A percentile compares a stretch with the other conserved stretches of the same genome.
phyloP scores from a whole-genome alignment of 2,888 invertebrate species.

The Cheilosia vulpina region DNA sequence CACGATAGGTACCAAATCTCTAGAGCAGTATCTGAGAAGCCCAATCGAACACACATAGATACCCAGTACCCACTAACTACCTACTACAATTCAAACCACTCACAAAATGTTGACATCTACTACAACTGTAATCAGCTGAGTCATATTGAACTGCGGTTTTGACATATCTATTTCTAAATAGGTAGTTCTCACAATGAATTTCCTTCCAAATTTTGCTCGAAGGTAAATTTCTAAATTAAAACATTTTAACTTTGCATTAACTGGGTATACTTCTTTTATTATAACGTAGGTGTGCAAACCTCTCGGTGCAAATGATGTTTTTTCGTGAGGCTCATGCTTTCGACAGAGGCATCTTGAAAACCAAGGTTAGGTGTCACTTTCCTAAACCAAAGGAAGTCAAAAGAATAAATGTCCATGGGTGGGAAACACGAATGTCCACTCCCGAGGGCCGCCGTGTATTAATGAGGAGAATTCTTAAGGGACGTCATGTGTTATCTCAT shows the following conservation, averaged over 20 bases:
- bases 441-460: slow-evolving; percentile 87
- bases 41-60: no score
- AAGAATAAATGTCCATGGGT: slow-evolving; percentile 89
- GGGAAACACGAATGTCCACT: slow-evolving; percentile 88
- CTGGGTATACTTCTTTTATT: not conserved
- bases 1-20: no score
- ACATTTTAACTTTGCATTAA: not conserved
- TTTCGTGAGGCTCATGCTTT: slow-evolving; percentile 80
- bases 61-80: no score
- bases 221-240: slow-evolving; percentile 39
- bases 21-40: no score
- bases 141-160: not conserved
- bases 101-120: not conserved
- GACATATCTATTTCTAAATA: not conserved
- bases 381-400: slow-evolving; percentile 90
- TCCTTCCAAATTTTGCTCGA: slow-evolving; percentile 56
- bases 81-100: no score
- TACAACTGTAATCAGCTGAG: slow-evolving; percentile 16
- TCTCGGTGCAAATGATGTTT: slow-evolving; percentile 54
- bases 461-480: slow-evolving; percentile 91
- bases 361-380: slow-evolving; percentile 85
- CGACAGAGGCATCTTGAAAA: slow-evolving; percentile 79
- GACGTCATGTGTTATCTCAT: slow-evolving; percentile 88
- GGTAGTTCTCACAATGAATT: slow-evolving; percentile 43
- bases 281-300: slow-evolving; percentile 45